Evolutionary conservation across 1,140 invertebrate species (phyloP), one percentile per base, ranked within the genome.

Genomic region (Anthonomus grandis): DNA sequence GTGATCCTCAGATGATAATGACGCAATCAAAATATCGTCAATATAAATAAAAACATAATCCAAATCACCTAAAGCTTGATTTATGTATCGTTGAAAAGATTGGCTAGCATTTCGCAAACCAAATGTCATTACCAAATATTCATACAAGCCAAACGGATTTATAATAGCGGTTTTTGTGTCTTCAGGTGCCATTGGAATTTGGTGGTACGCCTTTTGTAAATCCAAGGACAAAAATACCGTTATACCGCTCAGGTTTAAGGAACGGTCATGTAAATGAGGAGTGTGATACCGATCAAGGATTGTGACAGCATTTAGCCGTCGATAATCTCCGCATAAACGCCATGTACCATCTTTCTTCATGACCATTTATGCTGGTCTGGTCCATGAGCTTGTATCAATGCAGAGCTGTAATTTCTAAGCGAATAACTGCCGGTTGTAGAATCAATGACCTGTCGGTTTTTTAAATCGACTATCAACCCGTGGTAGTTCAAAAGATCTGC

Each of bases 11-110:
- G 2, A 45, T 45, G 38, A 41, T 57, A 18, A 70, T 46, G 63
- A 78, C 68, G 46, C 76, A 4, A 82, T 63, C 2, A 82, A 64
- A 23, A 84, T 73, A 60, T 83, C 81, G 58, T 83, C 81, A 0
- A 83, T 45, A 59, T 79, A 83, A n/a, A 45, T 27, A n/a, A 49
- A 63, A 36, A 37, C 53, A 48, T 73, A 78, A 24, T 66, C 62
- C 6, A 72, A 59, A 9, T 64, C 74, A 36, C 61, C 4, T 2
- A 78, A 62, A 1, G 78, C 66, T n/a, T 69, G 24, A 2, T 41
- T 12, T 8, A 41, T 41, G 59, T 75, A 71, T 10, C 79, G 51
- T 63, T 80, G 75, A 59, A 81, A 82, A 1, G 38, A n/a, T 41
- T 41, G 38, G n/a, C n/a, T 3, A n/a, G 10, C 17, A n/a, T 41